phyloP scores from a whole-genome alignment of 2,113 vertebrate genomes.

The Ceyx cyanopectus region DNA sequence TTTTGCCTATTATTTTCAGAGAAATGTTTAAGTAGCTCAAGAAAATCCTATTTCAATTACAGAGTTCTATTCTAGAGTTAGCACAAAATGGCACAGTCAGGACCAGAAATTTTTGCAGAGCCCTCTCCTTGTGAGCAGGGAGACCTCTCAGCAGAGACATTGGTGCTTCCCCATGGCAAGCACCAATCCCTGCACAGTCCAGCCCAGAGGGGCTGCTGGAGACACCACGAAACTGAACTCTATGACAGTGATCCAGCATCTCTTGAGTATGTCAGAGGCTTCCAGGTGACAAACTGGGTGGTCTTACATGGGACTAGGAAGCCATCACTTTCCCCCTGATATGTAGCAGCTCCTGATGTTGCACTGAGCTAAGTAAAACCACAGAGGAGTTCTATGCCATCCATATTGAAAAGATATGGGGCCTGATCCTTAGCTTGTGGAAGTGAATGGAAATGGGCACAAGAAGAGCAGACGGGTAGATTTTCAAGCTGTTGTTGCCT shows the following conservation, averaged over 20 bases:
- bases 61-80: neutral
- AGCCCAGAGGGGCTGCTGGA: neutral
- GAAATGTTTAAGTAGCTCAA: slow-evolving; percentile 4
- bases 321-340: neutral
- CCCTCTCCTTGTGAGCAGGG: neutral
- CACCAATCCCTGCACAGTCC: neutral
- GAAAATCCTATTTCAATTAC: slow-evolving; percentile 11
- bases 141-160: neutral
- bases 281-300: neutral
- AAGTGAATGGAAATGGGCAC: neutral
- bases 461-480: neutral
- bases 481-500: slow-evolving; percentile 5
- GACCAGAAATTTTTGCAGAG: neutral
- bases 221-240: neutral
- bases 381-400: neutral
- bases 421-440: neutral
- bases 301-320: neutral
- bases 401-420: neutral
- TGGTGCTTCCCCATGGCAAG: neutral
- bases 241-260: neutral
- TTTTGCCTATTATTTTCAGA: slow-evolving; percentile 29
- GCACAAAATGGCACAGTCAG: neutral
- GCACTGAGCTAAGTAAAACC: neutral
- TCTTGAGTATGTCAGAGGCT: neutral
- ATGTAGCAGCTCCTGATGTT: neutral